Evolutionary conservation across 2,797 vertebrate species (phyloP), one percentile per base, ranked within the genome.

Genomic region (Otolemur crassicaudatus): DNA sequence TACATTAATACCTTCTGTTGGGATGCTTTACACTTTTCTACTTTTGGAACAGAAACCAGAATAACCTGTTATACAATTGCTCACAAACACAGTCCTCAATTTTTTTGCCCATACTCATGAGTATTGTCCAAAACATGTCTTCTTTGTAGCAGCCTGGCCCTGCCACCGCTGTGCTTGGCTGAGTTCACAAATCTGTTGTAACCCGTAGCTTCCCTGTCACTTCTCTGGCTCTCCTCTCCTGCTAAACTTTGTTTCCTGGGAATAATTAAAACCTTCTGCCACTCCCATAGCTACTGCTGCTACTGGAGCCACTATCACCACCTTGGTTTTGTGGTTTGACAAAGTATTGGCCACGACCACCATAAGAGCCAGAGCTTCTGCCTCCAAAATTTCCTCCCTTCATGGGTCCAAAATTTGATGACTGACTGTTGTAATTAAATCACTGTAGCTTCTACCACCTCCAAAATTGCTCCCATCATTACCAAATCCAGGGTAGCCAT

Each of bases 161-260:
- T 99, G 99, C 99, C 99, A 99, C 99, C 99, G 99, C 98, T 99
- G 99, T 99, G 98, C 96, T 99, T 99, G 99, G 99, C 99, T 99
- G 99, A 99, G 99, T 98, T 98, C 99, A 99, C 99, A 99, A 99
- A 99, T 99, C 98, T 99, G 98, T 98, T 99, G 99, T 99, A 99
- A 99, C 99, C 99, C 99, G 99, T 99, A 98, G 99, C 99, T 99
- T 99, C 99, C 99, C 99, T 99, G 99, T 99, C 99, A 99, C 97
- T 99, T 99, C 99, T 99, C 99, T 99, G 97, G 98, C 98, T 98
- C 98, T 99, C 99, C 99, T 99, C 99, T 99, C 99, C 99, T 98
- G 98, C 98, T 99, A 99, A 99, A 99, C 99, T 99, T 99, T 99
- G 99, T 99, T 99, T 99, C 99, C 99, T 99, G 63, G 31, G 63